phyloP scores from a whole-genome alignment of 1,140 invertebrate species.

The Streblospio benedicti region DNA sequence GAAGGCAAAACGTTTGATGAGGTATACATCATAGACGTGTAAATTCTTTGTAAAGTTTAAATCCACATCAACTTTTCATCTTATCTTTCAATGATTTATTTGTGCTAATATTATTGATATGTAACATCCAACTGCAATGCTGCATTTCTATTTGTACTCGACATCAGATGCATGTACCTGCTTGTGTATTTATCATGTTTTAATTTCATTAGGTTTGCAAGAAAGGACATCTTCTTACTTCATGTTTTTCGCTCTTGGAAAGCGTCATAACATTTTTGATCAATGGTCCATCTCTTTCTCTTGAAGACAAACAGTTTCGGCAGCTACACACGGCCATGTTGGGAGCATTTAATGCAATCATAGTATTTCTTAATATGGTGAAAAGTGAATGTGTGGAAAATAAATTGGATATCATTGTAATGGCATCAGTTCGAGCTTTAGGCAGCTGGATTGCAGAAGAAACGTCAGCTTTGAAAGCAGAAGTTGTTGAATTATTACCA shows the following conservation, averaged over 20 bases:
- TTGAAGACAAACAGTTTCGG: constrained; percentile 82
- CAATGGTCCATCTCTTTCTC: constrained; percentile 63
- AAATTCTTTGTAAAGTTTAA: too few relatives aligned
- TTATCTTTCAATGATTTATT: too few relatives aligned
- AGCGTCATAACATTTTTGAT: constrained; percentile 70
- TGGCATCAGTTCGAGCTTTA: constrained; percentile 71
- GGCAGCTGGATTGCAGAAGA: constrained; percentile 84
- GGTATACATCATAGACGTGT: too few relatives aligned
- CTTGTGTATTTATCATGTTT: neutral
- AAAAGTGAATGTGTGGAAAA: constrained; percentile 30
- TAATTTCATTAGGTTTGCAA: neutral
- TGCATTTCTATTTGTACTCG: too few relatives aligned
- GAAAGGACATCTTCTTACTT: constrained; percentile 54
- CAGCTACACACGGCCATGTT: constrained; percentile 81
- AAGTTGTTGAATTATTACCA: constrained; percentile 59
- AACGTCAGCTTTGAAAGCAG: constrained; percentile 74
- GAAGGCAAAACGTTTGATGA: constrained; percentile 71
- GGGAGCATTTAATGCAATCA: constrained; percentile 74
- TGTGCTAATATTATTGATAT: too few relatives aligned
- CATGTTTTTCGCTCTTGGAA: constrained; percentile 78
- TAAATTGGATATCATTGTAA: constrained; percentile 61
- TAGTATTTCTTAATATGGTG: constrained; percentile 63
- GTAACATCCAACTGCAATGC: too few relatives aligned
- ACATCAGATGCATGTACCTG: too few relatives aligned
- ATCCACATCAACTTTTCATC: too few relatives aligned